phyloP scores from a whole-genome alignment of 2,113 vertebrate genomes.

The Excalfactoria chinensis region DNA sequence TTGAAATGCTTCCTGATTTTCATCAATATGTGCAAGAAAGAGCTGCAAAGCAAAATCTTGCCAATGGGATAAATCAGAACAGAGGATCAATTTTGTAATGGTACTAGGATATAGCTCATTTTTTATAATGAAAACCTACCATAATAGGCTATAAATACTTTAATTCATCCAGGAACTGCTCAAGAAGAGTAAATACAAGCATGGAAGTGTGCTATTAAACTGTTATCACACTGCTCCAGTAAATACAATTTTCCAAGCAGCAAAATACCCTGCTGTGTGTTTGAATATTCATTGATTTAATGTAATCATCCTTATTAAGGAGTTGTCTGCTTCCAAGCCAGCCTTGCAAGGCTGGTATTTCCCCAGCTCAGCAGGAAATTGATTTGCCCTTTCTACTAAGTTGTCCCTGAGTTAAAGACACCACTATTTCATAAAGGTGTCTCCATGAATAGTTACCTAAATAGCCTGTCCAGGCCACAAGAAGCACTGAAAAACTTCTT shows the following conservation, averaged over 20 bases:
- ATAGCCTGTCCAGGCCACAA: not conserved
- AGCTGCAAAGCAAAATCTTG: not conserved
- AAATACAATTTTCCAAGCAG: slow-evolving; percentile 13
- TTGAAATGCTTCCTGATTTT: not conserved
- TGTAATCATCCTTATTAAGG: not conserved
- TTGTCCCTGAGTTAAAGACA: not conserved
- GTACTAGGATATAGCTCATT: not conserved
- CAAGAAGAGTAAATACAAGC: not conserved
- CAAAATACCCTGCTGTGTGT: not conserved
- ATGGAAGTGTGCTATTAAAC: not conserved
- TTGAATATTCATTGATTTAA: slow-evolving; percentile 26
- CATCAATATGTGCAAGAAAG: not conserved
- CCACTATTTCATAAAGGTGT: not conserved
- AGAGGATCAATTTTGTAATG: not conserved
- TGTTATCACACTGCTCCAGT: not conserved
- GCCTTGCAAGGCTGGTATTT: not conserved
- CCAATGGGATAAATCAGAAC: not conserved
- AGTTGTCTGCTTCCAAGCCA: not conserved
- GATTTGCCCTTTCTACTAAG: slow-evolving; percentile 1
- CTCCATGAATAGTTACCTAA: not conserved
- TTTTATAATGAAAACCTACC: not conserved
- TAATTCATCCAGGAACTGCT: not conserved
- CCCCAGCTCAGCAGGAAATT: not conserved
- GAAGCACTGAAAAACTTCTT: not conserved
- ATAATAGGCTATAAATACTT: not conserved